These are phyloP conservation scores for Pterostichus madidus DNA, from an alignment of 2,888 invertebrate genomes.

Conservation along the genomic window DNA sequence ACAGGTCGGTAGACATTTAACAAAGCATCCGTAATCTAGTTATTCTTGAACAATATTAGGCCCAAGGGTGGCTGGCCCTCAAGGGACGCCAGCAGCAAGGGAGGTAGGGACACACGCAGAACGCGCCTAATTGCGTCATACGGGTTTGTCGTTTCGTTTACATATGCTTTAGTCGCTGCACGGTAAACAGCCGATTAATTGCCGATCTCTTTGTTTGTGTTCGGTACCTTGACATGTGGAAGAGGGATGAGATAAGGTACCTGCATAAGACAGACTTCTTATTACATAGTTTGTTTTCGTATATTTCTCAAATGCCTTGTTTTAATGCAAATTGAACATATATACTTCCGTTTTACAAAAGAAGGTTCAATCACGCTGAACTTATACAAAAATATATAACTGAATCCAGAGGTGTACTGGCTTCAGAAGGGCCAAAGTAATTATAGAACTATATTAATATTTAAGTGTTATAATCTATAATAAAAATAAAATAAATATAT, in stretches of 20 bases:
- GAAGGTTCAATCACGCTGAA: too few relatives aligned
- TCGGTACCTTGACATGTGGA: neutral
- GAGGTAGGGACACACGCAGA: conserved; percentile 10
- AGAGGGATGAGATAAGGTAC: neutral
- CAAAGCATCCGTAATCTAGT: conserved; percentile 60
- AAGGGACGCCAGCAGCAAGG: neutral
- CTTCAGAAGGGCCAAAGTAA: too few relatives aligned
- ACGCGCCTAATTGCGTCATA: conserved; percentile 56
- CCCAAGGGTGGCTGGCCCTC: neutral
- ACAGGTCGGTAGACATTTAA: conserved; percentile 29
- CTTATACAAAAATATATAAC: too few relatives aligned
- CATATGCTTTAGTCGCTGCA: conserved; percentile 36
- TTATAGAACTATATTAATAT: too few relatives aligned
- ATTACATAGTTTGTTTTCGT: too few relatives aligned
- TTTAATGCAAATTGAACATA: too few relatives aligned
- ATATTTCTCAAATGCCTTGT: too few relatives aligned
- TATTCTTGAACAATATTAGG: conserved; percentile 54
- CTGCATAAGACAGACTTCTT: too few relatives aligned
- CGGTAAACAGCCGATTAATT: conserved; percentile 42
- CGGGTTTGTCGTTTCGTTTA: conserved; percentile 54
- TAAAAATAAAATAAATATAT: too few relatives aligned
- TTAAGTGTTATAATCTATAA: too few relatives aligned
- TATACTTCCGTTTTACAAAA: too few relatives aligned
- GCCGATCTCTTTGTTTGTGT: conserved; percentile 52
- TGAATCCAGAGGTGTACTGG: too few relatives aligned